Conservation (phyloP, 2,888 invertebrate genomes). For the Tolmerus cingulatus region DNA sequence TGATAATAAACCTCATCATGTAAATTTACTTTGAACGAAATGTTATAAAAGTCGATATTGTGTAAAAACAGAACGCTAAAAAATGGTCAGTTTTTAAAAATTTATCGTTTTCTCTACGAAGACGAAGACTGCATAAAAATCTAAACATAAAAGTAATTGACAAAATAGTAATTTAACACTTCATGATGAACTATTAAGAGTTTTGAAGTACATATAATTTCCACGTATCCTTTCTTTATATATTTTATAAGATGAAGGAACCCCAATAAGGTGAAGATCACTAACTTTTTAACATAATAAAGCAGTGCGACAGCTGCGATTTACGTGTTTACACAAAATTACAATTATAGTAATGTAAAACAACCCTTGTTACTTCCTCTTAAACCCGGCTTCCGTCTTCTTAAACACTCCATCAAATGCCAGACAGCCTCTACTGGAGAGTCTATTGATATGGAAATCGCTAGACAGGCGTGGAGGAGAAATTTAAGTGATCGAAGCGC, state of each 20-base stretch:
- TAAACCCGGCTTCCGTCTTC: neutral
- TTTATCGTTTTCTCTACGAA: too few relatives aligned
- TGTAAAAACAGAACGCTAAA: neutral
- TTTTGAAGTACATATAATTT: too few relatives aligned
- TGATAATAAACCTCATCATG: too few relatives aligned
- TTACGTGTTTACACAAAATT: neutral
- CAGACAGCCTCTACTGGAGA: neutral
- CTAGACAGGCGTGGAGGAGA: neutral
- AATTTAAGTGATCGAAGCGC: neutral
- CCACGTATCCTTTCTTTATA: too few relatives aligned
- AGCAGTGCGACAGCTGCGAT: neutral
- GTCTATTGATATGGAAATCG: neutral
- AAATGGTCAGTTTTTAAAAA: too few relatives aligned
- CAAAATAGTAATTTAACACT: too few relatives aligned
- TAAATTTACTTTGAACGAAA: too few relatives aligned
- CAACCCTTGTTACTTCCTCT: neutral
- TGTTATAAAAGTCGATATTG: neutral
- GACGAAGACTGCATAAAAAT: too few relatives aligned
- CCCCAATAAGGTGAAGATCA: neutral
- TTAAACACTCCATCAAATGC: neutral
- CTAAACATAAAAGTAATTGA: too few relatives aligned
- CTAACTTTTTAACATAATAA: neutral
- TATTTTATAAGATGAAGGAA: too few relatives aligned
- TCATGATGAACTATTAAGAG: too few relatives aligned
- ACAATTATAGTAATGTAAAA: neutral